Percentiles rank a stretch among this genome's conserved stretches.
phyloP scores from a whole-genome alignment of 2,888 invertebrate genomes.

The Eupithecia abbreviata region DNA sequence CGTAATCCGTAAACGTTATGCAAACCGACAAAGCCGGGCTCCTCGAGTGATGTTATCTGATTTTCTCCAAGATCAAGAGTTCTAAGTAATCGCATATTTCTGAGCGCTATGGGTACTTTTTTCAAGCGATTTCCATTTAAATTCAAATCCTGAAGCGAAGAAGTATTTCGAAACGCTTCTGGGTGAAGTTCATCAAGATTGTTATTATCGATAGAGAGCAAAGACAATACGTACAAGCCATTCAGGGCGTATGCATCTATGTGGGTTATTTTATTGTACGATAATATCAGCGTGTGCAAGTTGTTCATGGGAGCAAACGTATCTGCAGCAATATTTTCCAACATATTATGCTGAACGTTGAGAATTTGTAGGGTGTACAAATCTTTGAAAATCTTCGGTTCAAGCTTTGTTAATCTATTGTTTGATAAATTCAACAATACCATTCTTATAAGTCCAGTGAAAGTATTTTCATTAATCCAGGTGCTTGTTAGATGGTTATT shows the following conservation, averaged over 20 bases:
- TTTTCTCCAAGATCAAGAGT: constrained; percentile 97
- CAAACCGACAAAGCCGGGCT: constrained; percentile 92
- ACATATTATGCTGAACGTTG: constrained; percentile 92
- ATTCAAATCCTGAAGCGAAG: constrained; percentile 94
- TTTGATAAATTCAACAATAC: constrained; percentile 93
- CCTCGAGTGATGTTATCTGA: constrained; percentile 90
- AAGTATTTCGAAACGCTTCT: constrained; percentile 95
- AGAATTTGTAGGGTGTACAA: constrained; percentile 93
- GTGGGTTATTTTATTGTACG: constrained; percentile 92
- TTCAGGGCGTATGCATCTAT: constrained; percentile 94
- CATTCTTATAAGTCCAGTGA: constrained; percentile 93
- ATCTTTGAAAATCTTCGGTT: constrained; percentile 92
- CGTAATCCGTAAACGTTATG: constrained; percentile 93
- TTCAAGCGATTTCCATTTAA: constrained; percentile 93
- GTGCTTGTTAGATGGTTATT: constrained; percentile 93
- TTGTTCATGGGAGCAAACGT: constrained; percentile 96
- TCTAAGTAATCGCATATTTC: constrained; percentile 92
- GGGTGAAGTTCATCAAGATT: constrained; percentile 92
- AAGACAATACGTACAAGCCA: constrained; percentile 93
- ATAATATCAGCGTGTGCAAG: constrained; percentile 93
- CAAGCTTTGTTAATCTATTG: constrained; percentile 91
- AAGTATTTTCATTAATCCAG: constrained; percentile 93
- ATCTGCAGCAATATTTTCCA: constrained; percentile 93
- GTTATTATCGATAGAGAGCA: constrained; percentile 94
- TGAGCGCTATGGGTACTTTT: constrained; percentile 90